phyloP scores from a whole-genome alignment of 2,113 vertebrate genomes.

The Pseudorasbora parva region DNA sequence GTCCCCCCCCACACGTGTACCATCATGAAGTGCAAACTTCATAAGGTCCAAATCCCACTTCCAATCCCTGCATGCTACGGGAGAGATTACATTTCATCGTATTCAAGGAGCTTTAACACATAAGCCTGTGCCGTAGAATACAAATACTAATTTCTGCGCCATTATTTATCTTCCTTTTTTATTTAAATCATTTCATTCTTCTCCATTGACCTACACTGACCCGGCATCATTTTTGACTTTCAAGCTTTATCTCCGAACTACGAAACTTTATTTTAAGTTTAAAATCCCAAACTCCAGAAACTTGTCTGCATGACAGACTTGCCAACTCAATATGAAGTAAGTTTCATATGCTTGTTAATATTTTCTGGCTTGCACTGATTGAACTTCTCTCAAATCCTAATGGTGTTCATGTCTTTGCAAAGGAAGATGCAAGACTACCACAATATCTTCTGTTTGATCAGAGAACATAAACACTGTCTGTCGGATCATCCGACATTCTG shows the following conservation, averaged over 20 bases:
- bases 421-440: not conserved
- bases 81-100: not conserved
- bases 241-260: not conserved
- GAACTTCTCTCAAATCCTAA: not conserved
- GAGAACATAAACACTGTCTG: not conserved
- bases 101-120: not conserved
- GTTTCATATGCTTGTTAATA: not conserved
- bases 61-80: not conserved
- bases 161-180: constrained; percentile 7
- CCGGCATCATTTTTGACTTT: not conserved
- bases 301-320: not conserved
- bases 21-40: not conserved
- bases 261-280: not conserved
- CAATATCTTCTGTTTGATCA: not conserved
- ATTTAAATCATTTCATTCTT: not conserved
- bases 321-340: not conserved
- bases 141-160: not conserved
- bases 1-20: too few species aligned
- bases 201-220: not conserved
- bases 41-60: not conserved
- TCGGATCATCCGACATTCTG: not conserved
- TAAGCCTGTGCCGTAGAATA: constrained; percentile 11
- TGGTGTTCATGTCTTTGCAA: not conserved
- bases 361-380: not conserved
- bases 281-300: not conserved